These are phyloP conservation scores for Cacatua alba DNA, from an alignment of 2,113 vertebrate species.

Conservation along the genomic window DNA sequence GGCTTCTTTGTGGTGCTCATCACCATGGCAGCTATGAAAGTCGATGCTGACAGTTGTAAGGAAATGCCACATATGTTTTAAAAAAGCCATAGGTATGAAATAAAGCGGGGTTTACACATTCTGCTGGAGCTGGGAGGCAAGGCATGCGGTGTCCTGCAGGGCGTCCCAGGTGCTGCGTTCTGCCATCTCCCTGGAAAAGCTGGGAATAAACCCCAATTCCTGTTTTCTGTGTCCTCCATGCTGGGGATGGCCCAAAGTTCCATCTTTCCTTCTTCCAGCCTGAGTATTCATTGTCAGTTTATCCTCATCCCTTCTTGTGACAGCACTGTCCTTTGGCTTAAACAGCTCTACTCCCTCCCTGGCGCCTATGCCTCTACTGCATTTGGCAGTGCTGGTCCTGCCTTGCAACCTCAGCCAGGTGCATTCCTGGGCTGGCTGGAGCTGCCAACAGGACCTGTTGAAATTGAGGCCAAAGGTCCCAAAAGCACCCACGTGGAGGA, in stretches of 20 bases:
- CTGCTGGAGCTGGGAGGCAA: not conserved
- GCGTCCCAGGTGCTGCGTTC: not conserved
- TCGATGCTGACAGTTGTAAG: not conserved
- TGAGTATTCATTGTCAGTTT: not conserved
- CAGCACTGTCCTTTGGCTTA: not conserved
- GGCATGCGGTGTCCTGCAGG: not conserved
- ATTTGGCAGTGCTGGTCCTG: not conserved
- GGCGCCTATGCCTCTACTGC: not conserved
- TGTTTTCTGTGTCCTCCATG: not conserved
- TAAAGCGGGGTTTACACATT: rapidly evolving
- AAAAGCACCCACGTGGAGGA: not conserved
- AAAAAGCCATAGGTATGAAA: not conserved
- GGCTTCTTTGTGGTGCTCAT: slow-evolving; percentile 5
- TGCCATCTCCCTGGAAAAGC: not conserved
- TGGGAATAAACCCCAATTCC: not conserved
- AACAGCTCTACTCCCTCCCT: not conserved
- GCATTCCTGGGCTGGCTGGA: not conserved
- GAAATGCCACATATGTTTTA: not conserved
- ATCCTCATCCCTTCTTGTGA: not conserved
- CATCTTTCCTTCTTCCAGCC: not conserved
- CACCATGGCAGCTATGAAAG: slow-evolving; percentile 27
- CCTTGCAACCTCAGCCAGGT: not conserved
- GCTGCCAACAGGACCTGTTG: not conserved
- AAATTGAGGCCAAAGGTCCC: not conserved
- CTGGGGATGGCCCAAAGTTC: not conserved